A percentile compares a stretch with the other conserved stretches of the same genome.
These are phyloP conservation scores for Tetragonula carbonaria DNA, from an alignment of 2,888 invertebrate species.

Conservation along the genomic window DNA sequence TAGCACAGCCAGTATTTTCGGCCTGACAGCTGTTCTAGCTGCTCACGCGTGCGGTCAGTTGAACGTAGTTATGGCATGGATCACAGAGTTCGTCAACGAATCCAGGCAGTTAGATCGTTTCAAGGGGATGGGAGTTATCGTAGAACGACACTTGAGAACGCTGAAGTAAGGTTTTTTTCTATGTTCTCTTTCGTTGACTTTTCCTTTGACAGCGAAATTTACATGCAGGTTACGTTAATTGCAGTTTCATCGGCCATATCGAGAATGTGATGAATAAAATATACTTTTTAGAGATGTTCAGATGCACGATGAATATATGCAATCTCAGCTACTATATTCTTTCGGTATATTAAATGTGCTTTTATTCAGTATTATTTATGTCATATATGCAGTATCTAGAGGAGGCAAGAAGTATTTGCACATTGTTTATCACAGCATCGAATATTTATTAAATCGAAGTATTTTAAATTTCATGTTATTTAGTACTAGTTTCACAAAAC, in stretches of 20 bases:
- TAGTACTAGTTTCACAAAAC: no score
- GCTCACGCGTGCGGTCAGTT: conserved; percentile 72
- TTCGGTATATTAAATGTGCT: conserved; percentile 34
- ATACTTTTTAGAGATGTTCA: conserved; percentile 78
- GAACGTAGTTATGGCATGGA: conserved; percentile 53
- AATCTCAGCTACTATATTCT: conserved; percentile 53
- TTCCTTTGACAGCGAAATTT: fast-evolving
- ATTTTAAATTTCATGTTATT: no score
- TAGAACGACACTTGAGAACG: conserved; percentile 62
- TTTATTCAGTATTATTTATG: background rate
- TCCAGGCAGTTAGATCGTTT: background rate
- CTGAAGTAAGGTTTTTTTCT: conserved; percentile 43
- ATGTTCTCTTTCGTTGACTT: no score
- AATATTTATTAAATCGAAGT: no score
- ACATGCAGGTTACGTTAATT: conserved; percentile 21
- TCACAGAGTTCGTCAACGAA: conserved; percentile 55
- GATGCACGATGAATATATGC: conserved; percentile 72
- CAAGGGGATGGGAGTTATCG: conserved; percentile 42
- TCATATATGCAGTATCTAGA: no score
- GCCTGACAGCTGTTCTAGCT: conserved; percentile 59
- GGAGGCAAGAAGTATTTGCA: no score
- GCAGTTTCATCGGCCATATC: conserved; percentile 73
- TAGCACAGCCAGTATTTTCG: conserved; percentile 48
- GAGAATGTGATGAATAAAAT: conserved; percentile 73
- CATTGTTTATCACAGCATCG: no score